Base-by-base conservation (phyloP, 2,113 vertebrate species). In the Alligator mississippiensis region DNA sequence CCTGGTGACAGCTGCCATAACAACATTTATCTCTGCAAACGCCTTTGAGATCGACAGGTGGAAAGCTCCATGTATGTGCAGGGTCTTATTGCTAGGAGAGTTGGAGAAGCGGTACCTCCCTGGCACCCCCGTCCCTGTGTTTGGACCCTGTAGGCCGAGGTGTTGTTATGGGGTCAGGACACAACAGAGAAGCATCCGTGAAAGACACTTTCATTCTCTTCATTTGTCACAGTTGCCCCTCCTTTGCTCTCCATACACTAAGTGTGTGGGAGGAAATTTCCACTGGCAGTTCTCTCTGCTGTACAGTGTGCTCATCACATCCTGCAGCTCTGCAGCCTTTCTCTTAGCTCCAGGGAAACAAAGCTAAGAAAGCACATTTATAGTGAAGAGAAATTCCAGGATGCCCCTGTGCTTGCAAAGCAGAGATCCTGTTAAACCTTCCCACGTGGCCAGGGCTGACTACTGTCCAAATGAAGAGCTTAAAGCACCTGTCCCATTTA, bases 251-350 rank as follows among this genome's bases (percentile, higher is more conserved):
- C 81, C 70, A 3, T 54, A 82, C 88, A 68, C 86, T 72, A 70
- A 0, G 17, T 0, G 60, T 5, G 87, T 70, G 85, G 4, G 89
- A 96, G 95, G 93, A 94, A 92, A 93, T 95, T 95, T 95, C 93
- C 93, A 88, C 93, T 72, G 3, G 18, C 92, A 81, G 86, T 61
- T 72, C 11, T 4, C 77, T 81, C 94, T 63, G 80, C 25, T 22
- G 12, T 61, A 5, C 1, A 0, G 72, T 11, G 77, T 61, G 63
- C 75, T 77, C 66, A 21, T 85, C 62, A 75, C 80, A 11, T 2
- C 70, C 34, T 72, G 55, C 92, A 92, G 75, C 92, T 87, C 86
- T 22, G 14, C 77, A 19, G 82, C 75, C 80, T 60, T 54, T 3
- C 22, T 66, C 58, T 10, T 18, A 66, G 28, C 12, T 63, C 22